Evolutionary conservation across 2,113 vertebrate species (phyloP), one percentile per base, ranked within the genome.

Genomic region (Crotalus tigris): DNA sequence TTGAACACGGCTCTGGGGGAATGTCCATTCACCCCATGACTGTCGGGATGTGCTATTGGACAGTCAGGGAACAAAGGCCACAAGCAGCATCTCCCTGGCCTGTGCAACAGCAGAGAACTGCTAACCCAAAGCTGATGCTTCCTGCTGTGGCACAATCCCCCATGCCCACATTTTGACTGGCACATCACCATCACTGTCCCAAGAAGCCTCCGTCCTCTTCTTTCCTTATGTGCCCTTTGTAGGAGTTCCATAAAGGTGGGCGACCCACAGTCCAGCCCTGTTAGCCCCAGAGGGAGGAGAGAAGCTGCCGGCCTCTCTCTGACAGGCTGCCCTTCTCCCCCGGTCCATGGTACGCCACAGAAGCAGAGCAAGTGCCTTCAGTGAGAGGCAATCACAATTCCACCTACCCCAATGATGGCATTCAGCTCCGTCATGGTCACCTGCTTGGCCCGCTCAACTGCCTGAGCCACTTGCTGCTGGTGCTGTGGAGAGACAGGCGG

Each of bases 341-440:
- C 97, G 95, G 97, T 86, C 96, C 94, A 95, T 33, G 97, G 96
- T 96, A 97, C 98, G 98, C 98, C 97, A 98, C 92, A 99, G 98
- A 97, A 98, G 98, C 97, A 98, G 98, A 98, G 98, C 8, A 97
- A 98, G 98, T 99, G 99, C 98, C 99, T 99, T 99, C 98, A 98
- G 98, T 99, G 96, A 99, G 98, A 98, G 99, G 99, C 98, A 99
- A 99, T 99, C 98, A 98, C 98, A 98, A 99, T 98, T 98, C 99
- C 99, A 99, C 99, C 98, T 99, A 99, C 99, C 99, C 99, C 99
- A 98, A 99, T 99, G 99, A 99, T 99, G 96, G 99, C 99, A 97
- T 99, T 99, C 97, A 99, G 97, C 98, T 99, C 99, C 7, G 99
- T 99, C 99, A 99, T 99, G 58, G 99, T 99, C 98, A 99, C 99